Base-by-base conservation (phyloP, 1,140 invertebrate species). In the Ostrea edulis region DNA sequence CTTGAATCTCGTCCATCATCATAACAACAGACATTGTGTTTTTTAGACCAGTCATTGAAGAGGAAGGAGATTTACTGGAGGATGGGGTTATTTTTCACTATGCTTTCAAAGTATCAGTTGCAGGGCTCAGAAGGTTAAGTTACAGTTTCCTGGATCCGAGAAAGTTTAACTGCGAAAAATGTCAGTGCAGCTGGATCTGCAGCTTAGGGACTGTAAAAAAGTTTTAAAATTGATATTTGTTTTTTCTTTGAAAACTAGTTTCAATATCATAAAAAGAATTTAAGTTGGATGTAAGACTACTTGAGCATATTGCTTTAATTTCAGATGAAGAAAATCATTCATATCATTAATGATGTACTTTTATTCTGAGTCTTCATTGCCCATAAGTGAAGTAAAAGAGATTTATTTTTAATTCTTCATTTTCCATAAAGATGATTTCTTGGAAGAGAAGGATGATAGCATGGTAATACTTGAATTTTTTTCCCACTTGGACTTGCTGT, bases 31-130 rank as follows among this genome's bases (percentile, higher is more conserved):
- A 25, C 22, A 77, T 35, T 77, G 22, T 25, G 68, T 25, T 68
- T 68, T 77, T 77, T 77, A 35, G 68, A 77, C 68, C 25, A 77
- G 68, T 77, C 68, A 29, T 77, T 77, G 17, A 77, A 77, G 25
- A 77, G 25, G 14, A 22, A 25, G 65, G 29, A 77, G 9, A 77
- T 44, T 11, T 77, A 25, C 68, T 77, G 68, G 68, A 77, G 68
- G 5, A 14, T 77, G 68, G 22, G 25, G 68, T 44, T 29, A 35
- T 29, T 77, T 25, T 77, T 35, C 22, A 77, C 68, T 25, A 77
- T 29, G 68, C 29, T 71, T 29, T 29, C 68, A 77, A 77, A 44
- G 8, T 29, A 12, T 14, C 22, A 29, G 68, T 77, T 77, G 22
- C 25, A 25, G 0, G 4, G 25, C 29, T 25, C 29, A 5, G 12